These are phyloP conservation scores for Acleris cristana DNA, from an alignment of 2,888 invertebrate genomes.

Conservation along the genomic window DNA sequence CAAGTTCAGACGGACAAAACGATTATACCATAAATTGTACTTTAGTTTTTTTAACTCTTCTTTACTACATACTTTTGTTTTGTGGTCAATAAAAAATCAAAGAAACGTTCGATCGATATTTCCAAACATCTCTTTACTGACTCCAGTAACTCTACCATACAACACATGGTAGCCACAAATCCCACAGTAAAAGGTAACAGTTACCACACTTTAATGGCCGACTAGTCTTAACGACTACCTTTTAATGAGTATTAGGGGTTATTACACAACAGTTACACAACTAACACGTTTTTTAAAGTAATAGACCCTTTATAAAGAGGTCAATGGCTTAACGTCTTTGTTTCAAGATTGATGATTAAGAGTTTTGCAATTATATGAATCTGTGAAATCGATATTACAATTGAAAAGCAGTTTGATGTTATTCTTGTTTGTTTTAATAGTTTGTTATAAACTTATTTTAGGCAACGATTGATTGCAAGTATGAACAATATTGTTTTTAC, in stretches of 20 bases:
- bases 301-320: slow-evolving; percentile 26
- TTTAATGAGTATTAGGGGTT: slow-evolving; percentile 36
- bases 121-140: neutral
- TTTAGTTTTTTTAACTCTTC: no score
- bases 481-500: no score
- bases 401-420: neutral
- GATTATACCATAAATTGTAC: no score
- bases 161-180: slow-evolving; percentile 12
- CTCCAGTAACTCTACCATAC: slow-evolving; percentile 1
- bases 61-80: no score
- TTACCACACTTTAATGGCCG: slow-evolving; percentile 33
- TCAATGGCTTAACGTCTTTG: slow-evolving; percentile 27
- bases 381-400: neutral
- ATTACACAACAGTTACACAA: slow-evolving; percentile 32
- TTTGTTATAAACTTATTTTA: no score
- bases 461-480: no score
- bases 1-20: no score
- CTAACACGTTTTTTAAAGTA: slow-evolving; percentile 29
- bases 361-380: slow-evolving; percentile 27
- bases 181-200: slow-evolving; percentile 33
- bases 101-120: neutral
- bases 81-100: no score
- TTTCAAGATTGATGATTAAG: slow-evolving; percentile 24
- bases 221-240: slow-evolving; percentile 34
- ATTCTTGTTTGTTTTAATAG: no score